Percentiles rank a stretch among this genome's conserved stretches.
Conservation (phyloP, 1,140 invertebrate species). For the Leptinotarsa texana region DNA sequence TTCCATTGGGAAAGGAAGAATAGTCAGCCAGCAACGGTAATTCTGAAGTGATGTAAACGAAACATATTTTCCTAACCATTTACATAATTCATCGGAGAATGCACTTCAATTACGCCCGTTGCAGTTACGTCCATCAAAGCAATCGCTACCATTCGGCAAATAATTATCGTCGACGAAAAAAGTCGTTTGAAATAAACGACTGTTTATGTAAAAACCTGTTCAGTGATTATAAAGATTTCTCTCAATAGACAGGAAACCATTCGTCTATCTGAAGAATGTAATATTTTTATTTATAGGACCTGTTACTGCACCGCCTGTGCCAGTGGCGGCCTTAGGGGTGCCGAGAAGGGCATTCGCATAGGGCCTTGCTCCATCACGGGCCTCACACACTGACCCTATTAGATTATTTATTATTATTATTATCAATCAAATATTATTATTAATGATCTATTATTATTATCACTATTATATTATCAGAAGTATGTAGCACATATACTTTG, state of each 20-base stretch:
- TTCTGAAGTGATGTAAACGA: not conserved
- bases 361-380: too few relatives aligned
- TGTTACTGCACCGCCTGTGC: not conserved
- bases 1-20: too few relatives aligned
- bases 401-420: too few relatives aligned
- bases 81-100: constrained; percentile 4
- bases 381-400: too few relatives aligned
- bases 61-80: not conserved
- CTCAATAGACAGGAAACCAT: constrained; percentile 18
- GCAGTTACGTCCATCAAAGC: constrained; percentile 2
- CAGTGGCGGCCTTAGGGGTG: too few relatives aligned
- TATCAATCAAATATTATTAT: too few relatives aligned
- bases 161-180: constrained; percentile 11
- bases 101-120: not conserved
- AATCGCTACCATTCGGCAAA: not conserved
- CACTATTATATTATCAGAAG: too few relatives aligned
- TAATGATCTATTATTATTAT: too few relatives aligned
- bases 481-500: too few relatives aligned
- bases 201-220: constrained; percentile 19
- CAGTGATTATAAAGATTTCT: constrained; percentile 17
- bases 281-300: constrained; percentile 19
- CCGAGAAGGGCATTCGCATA: too few relatives aligned
- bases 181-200: constrained; percentile 2
- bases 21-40: too few relatives aligned
- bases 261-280: constrained; percentile 15